Conservation (phyloP, 2,888 invertebrate genomes). For the Campoplex capitator region DNA sequence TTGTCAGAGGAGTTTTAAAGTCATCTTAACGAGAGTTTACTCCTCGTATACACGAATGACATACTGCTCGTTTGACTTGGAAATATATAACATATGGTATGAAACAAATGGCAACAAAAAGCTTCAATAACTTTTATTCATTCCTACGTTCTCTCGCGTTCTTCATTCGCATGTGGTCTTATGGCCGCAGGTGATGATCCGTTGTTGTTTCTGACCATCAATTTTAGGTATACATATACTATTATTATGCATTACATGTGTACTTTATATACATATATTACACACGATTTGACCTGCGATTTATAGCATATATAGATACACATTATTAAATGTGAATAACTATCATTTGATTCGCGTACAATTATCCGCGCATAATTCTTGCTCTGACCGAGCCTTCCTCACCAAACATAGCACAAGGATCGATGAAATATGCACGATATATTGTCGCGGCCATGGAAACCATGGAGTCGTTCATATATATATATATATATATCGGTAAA, state of each 20-base stretch:
- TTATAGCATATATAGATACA: neutral
- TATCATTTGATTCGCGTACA: slow-evolving; percentile 18
- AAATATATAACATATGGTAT: slow-evolving; percentile 44
- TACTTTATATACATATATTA: neutral
- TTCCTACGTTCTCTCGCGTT: slow-evolving; percentile 31
- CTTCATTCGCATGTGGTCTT: slow-evolving; percentile 25
- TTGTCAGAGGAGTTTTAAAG: neutral
- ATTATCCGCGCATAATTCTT: slow-evolving; percentile 1
- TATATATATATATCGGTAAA: slow-evolving; percentile 68
- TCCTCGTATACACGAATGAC: slow-evolving; percentile 51
- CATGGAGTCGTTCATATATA: neutral
- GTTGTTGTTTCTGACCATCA: neutral
- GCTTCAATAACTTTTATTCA: slow-evolving; percentile 22
- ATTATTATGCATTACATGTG: neutral
- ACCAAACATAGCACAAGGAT: slow-evolving; percentile 73
- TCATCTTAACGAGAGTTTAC: slow-evolving; percentile 56
- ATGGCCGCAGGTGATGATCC: slow-evolving; percentile 49
- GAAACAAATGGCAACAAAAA: slow-evolving; percentile 37
- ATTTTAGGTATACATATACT: neutral
- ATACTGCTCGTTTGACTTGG: slow-evolving; percentile 56
- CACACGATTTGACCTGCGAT: neutral
- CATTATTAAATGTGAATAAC: slow-evolving; percentile 25
- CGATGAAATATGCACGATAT: slow-evolving; percentile 75
- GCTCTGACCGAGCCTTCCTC: neutral
- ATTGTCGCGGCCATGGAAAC: slow-evolving; percentile 82